Conservation (phyloP, 2,888 invertebrate species). For the Sarcophaga carnaria region DNA sequence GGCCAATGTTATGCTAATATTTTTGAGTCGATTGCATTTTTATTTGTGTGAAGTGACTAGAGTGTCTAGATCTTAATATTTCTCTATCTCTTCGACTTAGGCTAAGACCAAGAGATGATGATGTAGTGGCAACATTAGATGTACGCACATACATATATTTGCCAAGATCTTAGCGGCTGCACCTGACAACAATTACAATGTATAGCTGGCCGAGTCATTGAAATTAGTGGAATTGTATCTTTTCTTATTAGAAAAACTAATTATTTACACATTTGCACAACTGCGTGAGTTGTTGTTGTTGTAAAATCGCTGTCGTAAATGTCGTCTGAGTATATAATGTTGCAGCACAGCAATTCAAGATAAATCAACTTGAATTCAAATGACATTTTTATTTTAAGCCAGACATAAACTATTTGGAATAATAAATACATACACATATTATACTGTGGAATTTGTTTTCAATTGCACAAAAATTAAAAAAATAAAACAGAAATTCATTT, state of each 20-base stretch:
- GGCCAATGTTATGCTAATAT: conserved; percentile 60
- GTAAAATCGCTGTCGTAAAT: conserved; percentile 1
- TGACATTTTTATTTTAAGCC: conserved; percentile 3
- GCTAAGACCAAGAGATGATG: not conserved
- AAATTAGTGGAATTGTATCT: conserved; percentile 31
- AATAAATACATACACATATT: not conserved
- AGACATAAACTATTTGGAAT: conserved; percentile 1
- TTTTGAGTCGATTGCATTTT: conserved; percentile 33
- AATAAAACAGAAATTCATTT: too few species aligned
- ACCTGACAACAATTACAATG: conserved; percentile 35
- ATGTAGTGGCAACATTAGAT: not conserved
- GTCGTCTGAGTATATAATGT: conserved; percentile 11
- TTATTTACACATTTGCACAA: conserved; percentile 48
- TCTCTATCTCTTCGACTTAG: too few species aligned
- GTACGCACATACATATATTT: too few species aligned
- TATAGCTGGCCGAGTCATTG: conserved; percentile 41
- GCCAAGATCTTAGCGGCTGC: not conserved
- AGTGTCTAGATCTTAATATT: not conserved
- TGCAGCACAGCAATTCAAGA: conserved; percentile 5
- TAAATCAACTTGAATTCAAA: conserved; percentile 21
- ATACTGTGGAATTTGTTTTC: not conserved
- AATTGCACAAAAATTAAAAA: not conserved
- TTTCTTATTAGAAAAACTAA: conserved; percentile 38
- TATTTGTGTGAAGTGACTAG: conserved; percentile 50
- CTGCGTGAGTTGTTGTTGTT: conserved; percentile 22